These are phyloP conservation scores for Hypanus sabinus DNA, from an alignment of 2,113 vertebrate genomes.

Conservation along the genomic window DNA sequence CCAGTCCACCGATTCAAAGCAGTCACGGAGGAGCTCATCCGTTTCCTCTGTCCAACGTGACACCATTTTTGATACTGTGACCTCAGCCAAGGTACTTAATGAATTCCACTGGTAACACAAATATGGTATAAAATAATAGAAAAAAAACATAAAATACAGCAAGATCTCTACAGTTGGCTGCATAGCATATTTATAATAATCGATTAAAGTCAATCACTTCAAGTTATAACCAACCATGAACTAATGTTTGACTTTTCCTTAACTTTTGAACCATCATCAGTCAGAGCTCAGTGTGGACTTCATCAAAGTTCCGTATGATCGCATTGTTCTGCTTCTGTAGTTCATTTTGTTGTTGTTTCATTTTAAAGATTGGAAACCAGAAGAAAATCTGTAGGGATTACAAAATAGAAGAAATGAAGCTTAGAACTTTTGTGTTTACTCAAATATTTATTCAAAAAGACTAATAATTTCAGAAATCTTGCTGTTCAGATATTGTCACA, in stretches of 20 bases:
- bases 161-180: neutral
- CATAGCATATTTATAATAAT: neutral
- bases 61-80: no score
- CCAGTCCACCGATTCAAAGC: no score
- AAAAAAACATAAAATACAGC: no score
- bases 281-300: neutral
- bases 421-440: neutral
- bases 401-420: neutral
- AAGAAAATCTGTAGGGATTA: neutral
- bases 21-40: no score
- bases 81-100: neutral
- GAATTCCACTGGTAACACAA: neutral
- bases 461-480: neutral
- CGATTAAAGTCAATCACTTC: neutral
- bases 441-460: neutral
- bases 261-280: neutral
- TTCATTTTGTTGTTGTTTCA: neutral
- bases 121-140: neutral
- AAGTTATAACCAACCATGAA: neutral
- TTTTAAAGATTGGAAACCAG: constrained; percentile 29
- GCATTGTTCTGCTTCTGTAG: neutral
- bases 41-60: no score
- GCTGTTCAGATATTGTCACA: neutral
- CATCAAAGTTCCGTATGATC: neutral
- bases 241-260: neutral